Evolutionary conservation across 2,797 vertebrate genomes (phyloP).

Genomic region (Alca torda): DNA sequence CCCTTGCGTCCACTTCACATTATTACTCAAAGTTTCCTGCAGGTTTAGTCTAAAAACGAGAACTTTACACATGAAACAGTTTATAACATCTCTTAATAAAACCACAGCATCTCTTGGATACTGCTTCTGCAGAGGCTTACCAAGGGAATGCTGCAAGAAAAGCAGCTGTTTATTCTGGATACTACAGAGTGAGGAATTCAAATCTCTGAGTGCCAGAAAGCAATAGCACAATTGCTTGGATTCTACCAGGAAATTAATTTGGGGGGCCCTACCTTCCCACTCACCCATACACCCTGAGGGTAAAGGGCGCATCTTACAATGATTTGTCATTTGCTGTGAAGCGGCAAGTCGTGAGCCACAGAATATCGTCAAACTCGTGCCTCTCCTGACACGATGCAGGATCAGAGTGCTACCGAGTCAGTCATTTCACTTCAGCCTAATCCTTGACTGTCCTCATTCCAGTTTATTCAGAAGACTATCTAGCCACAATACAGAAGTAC

Average conservation of each 20-base stretch:
- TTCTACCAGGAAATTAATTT: not conserved
- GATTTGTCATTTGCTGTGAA: not conserved
- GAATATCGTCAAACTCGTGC: not conserved
- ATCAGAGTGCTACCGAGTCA: not conserved
- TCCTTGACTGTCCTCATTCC: not conserved
- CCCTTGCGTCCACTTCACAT: slow-evolving; percentile 35
- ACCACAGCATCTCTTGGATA: not conserved
- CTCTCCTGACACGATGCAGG: not conserved
- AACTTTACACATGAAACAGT: not conserved
- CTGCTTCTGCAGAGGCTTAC: not conserved
- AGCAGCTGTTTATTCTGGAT: not conserved
- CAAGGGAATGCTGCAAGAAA: not conserved
- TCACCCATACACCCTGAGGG: not conserved
- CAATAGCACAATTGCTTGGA: not conserved
- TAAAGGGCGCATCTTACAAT: not conserved
- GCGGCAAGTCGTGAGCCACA: not conserved
- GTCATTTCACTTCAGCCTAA: not conserved
- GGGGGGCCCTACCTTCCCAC: not conserved
- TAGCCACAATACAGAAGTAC: not conserved
- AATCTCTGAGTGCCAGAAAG: not conserved
- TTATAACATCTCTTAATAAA: not conserved
- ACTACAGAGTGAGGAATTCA: not conserved
- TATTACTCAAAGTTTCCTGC: slow-evolving; percentile 13
- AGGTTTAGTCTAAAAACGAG: not conserved
- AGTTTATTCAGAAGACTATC: not conserved